A percentile compares a stretch with the other conserved stretches of the same genome.
Conservation (phyloP, 2,888 invertebrate genomes). For the Lymantria dispar region DNA sequence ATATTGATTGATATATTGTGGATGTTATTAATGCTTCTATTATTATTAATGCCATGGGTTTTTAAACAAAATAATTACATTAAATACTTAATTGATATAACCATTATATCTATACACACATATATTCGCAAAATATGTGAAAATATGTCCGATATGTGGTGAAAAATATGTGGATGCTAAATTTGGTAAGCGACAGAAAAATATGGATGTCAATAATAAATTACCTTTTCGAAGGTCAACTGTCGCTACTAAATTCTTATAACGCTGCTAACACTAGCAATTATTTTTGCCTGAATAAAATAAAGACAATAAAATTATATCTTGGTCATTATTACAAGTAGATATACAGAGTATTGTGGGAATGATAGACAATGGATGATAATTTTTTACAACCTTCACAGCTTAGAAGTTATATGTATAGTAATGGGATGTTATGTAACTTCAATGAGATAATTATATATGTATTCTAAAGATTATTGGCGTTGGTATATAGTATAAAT, state of each 20-base stretch:
- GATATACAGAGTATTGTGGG: slow-evolving; percentile 19
- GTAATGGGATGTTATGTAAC: slow-evolving; percentile 1
- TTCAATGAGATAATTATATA: background rate
- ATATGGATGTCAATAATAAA: background rate
- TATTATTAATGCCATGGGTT: too few species aligned
- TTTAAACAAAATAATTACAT: too few species aligned
- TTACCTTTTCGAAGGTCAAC: background rate
- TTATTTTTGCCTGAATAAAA: slow-evolving; percentile 15
- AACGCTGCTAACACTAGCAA: background rate
- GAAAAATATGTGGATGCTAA: too few species aligned
- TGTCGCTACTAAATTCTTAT: background rate
- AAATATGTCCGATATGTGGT: too few species aligned
- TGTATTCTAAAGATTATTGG: background rate
- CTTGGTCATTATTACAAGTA: slow-evolving; percentile 18
- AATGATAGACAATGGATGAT: slow-evolving; percentile 23
- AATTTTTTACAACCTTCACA: slow-evolving; percentile 20
- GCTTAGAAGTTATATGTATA: slow-evolving; percentile 1
- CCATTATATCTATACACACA: too few species aligned
- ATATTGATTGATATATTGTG: too few species aligned
- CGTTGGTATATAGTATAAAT: background rate
- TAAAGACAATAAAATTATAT: slow-evolving; percentile 24
- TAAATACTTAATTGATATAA: too few species aligned
- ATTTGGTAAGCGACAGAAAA: too few species aligned
- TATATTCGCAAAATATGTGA: too few species aligned
- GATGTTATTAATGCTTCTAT: too few species aligned